Evolutionary conservation across 1,140 invertebrate species (phyloP).

Genomic region (Macrocentrus cingulum): DNA sequence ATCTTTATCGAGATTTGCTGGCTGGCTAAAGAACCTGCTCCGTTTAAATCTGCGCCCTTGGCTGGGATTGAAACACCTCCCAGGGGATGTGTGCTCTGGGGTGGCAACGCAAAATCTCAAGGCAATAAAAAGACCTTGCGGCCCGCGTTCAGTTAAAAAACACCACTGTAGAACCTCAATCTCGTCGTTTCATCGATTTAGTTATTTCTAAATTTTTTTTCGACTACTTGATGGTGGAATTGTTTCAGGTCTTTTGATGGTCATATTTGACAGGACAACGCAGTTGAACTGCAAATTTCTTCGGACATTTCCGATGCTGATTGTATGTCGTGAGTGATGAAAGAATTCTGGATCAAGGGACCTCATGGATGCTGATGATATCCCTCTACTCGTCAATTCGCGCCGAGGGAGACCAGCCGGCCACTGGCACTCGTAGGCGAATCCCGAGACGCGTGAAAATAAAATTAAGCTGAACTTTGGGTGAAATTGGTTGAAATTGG

Average conservation of each 20-base stretch:
- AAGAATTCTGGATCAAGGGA: constrained; percentile 35
- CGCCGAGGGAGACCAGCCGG: not conserved
- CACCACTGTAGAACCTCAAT: too few relatives aligned
- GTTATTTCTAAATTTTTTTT: too few relatives aligned
- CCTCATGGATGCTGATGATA: constrained; percentile 10
- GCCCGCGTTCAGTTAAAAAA: not conserved
- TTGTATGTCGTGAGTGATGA: constrained; percentile 53
- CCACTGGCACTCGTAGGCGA: constrained; percentile 14
- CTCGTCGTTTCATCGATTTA: too few relatives aligned
- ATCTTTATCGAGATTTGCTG: too few relatives aligned
- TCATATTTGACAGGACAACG: not conserved
- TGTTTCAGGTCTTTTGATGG: too few relatives aligned
- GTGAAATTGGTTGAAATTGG: constrained; percentile 66
- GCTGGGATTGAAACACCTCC: constrained; percentile 16
- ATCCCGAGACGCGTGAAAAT: constrained; percentile 60
- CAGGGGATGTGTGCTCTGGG: constrained; percentile 10
- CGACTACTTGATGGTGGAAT: too few relatives aligned
- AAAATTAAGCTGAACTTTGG: constrained; percentile 64
- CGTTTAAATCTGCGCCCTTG: not conserved
- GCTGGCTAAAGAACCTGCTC: not conserved
- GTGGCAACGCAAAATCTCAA: constrained; percentile 16
- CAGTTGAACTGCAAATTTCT: not conserved
- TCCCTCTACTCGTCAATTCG: constrained; percentile 19
- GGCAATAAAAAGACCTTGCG: constrained; percentile 15
- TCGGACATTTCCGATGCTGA: constrained; percentile 41